A percentile compares a stretch with the other conserved stretches of the same genome.
Evolutionary conservation across 2,888 invertebrate species (phyloP).

Genomic region (Entomobrya multifasciata): DNA sequence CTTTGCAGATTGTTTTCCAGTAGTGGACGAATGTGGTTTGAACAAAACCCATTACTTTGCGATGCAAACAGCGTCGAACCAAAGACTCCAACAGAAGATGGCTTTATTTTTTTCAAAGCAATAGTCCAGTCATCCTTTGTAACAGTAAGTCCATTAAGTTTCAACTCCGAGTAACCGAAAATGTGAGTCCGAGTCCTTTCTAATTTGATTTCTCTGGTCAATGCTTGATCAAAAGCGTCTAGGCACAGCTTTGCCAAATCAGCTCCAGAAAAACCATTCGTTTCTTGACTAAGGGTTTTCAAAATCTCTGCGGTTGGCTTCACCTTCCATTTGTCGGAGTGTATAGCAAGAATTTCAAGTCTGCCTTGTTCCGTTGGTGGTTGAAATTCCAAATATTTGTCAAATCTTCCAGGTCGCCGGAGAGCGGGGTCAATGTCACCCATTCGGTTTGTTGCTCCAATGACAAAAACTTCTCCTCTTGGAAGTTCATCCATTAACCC

Average conservation of each 20-base stretch:
- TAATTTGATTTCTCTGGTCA: not conserved
- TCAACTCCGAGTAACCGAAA: not conserved
- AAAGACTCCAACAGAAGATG: slow-evolving; percentile 68
- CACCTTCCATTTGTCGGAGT: slow-evolving; percentile 88
- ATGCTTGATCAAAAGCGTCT: slow-evolving; percentile 84
- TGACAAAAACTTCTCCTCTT: slow-evolving; percentile 91
- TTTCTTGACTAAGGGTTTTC: slow-evolving; percentile 86
- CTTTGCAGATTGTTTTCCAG: not conserved
- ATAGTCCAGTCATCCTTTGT: slow-evolving; percentile 68
- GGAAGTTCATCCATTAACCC: slow-evolving; percentile 96
- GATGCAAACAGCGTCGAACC: slow-evolving; percentile 59
- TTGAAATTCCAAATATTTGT: slow-evolving; percentile 92
- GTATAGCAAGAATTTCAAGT: slow-evolving; percentile 88
- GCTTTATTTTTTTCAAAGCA: slow-evolving; percentile 62
- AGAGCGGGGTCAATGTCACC: slow-evolving; percentile 96
- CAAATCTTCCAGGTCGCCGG: slow-evolving; percentile 93
- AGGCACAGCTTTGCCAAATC: slow-evolving; percentile 93
- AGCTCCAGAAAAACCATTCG: slow-evolving; percentile 91
- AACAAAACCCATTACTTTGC: not conserved
- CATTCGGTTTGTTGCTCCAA: slow-evolving; percentile 94
- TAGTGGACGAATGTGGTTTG: slow-evolving; percentile 50
- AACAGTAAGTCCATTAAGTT: slow-evolving; percentile 34
- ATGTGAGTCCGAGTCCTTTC: not conserved
- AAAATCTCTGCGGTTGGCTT: slow-evolving; percentile 84
- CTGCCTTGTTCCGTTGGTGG: slow-evolving; percentile 88